Evolutionary conservation across 1,140 invertebrate genomes (phyloP).

Genomic region (Tetraneura akinire): DNA sequence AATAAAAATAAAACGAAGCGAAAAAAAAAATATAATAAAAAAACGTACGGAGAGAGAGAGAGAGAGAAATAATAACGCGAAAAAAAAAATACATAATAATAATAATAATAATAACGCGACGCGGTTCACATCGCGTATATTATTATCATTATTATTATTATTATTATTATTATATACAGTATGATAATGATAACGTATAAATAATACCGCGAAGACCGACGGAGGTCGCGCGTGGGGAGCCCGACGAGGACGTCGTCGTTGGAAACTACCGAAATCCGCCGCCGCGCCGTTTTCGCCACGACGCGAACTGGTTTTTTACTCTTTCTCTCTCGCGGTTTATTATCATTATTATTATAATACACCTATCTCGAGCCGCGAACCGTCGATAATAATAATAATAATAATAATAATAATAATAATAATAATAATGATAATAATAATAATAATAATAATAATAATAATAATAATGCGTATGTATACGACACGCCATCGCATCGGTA

Average conservation of each 20-base stretch:
- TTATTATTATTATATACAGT: too few relatives aligned
- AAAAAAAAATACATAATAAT: neutral
- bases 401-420: too few relatives aligned
- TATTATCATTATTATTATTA: too few relatives aligned
- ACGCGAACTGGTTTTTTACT: neutral
- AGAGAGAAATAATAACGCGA: neutral
- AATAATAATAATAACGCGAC: slow-evolving; percentile 10
- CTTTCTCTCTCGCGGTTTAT: neutral
- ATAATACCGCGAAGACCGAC: neutral
- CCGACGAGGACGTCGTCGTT: neutral
- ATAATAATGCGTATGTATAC: too few relatives aligned
- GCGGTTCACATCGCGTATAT: slow-evolving; percentile 11
- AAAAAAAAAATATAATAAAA: neutral
- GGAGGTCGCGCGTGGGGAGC: neutral
- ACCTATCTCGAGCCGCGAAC: neutral
- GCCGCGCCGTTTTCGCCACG: neutral
- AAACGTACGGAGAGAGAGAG: neutral
- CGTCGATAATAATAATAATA: slow-evolving; percentile 24
- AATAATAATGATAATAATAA: too few relatives aligned
- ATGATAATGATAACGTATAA: neutral
- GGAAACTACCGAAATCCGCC: neutral
- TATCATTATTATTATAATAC: too few relatives aligned
- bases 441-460: too few relatives aligned
- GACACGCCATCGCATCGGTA: too few relatives aligned
- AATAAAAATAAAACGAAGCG: neutral